Conservation (phyloP, 2,113 vertebrate species). For the Eulemur macaco region DNA sequence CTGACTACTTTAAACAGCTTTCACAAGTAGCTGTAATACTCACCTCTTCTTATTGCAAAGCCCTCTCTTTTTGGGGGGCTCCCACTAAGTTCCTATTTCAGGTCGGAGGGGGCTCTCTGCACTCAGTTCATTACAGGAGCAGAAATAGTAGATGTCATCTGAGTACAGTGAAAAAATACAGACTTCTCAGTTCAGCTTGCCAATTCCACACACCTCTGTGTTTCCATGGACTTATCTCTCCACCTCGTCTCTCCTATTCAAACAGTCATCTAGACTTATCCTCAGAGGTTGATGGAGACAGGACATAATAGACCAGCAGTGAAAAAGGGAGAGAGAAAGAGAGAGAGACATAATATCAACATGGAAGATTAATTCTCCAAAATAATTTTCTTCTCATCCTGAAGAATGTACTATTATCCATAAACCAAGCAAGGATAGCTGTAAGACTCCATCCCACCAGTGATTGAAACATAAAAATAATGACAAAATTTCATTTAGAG, state of each 20-base stretch:
- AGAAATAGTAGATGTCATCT: not conserved
- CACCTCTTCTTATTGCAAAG: not conserved
- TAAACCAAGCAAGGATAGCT: not conserved
- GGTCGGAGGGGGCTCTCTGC: not conserved
- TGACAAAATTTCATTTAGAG: not conserved
- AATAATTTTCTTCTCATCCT: not conserved
- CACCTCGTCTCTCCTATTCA: not conserved
- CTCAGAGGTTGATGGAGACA: not conserved
- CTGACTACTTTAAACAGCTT: not conserved
- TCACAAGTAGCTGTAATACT: not conserved
- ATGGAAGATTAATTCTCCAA: not conserved
- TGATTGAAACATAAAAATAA: not conserved
- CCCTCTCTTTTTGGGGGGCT: not conserved
- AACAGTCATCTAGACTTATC: not conserved
- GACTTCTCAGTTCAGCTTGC: not conserved
- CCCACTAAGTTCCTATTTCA: not conserved
- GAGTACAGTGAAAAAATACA: not conserved
- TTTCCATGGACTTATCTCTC: not conserved
- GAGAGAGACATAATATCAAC: not conserved
- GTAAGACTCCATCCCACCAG: not conserved
- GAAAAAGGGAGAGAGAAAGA: too few relatives aligned
- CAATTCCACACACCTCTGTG: not conserved
- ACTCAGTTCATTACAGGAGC: not conserved
- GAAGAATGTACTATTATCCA: not conserved
- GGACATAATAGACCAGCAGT: not conserved